These are phyloP conservation scores for Gasterosteus nipponicus DNA, from an alignment of 2,113 vertebrate genomes.

Conservation along the genomic window DNA sequence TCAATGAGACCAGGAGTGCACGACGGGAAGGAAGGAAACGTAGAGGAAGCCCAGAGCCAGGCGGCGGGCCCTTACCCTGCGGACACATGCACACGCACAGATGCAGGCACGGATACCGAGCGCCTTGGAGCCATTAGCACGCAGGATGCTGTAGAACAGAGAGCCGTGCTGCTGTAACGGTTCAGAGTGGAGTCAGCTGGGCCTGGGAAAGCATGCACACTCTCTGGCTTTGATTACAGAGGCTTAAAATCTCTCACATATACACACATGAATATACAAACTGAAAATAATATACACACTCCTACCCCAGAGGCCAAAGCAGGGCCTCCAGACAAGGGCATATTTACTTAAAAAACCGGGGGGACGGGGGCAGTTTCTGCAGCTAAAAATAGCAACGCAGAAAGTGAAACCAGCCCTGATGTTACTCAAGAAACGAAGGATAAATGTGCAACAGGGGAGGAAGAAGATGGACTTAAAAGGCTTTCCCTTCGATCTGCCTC, in stretches of 20 bases:
- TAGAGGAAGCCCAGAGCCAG: conserved; percentile 31
- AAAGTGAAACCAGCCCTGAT: conserved; percentile 25
- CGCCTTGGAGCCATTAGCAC: conserved; percentile 21
- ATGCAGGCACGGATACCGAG: conserved; percentile 5
- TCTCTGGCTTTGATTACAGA: conserved; percentile 69
- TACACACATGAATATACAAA: conserved; percentile 37
- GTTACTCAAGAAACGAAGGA: conserved; percentile 12
- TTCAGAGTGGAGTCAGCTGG: conserved; percentile 71
- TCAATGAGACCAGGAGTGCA: neutral
- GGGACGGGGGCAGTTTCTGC: conserved; percentile 36
- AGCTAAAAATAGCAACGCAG: conserved; percentile 66
- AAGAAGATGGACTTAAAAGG: conserved; percentile 5
- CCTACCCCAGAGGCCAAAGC: conserved; percentile 38
- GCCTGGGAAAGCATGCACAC: conserved; percentile 69
- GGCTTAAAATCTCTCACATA: conserved; percentile 62
- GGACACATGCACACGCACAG: conserved; percentile 12
- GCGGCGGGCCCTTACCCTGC: conserved; percentile 12
- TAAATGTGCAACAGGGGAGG: neutral
- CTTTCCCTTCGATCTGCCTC: neutral
- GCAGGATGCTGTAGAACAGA: conserved; percentile 33
- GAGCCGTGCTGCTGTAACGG: conserved; percentile 36
- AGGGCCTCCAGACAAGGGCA: conserved; percentile 48
- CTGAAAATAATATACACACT: conserved; percentile 43
- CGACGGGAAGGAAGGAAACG: neutral
- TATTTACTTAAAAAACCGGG: conserved; percentile 42